Conservation (phyloP, 2,113 vertebrate species). For the Phaethon lepturus region DNA sequence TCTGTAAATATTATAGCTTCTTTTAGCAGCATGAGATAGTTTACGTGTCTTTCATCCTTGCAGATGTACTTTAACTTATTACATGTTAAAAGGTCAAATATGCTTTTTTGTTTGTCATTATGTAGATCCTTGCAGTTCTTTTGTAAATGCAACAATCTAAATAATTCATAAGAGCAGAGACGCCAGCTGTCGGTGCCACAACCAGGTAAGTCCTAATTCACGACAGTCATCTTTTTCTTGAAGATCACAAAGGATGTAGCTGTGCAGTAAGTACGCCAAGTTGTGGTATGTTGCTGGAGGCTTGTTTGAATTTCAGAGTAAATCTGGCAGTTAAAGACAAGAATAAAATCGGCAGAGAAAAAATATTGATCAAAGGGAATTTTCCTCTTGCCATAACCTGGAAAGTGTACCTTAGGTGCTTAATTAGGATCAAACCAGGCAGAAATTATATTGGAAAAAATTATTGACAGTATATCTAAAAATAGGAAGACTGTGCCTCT, state of each 20-base stretch:
- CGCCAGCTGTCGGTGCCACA: not conserved
- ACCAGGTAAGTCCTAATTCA: not conserved
- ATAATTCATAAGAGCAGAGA: not conserved
- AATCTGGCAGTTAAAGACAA: not conserved
- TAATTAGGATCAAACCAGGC: slow-evolving; percentile 7
- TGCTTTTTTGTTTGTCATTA: not conserved
- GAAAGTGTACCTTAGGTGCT: not conserved
- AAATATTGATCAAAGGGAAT: not conserved
- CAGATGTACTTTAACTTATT: not conserved
- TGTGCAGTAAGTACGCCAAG: not conserved
- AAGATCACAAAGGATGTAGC: not conserved
- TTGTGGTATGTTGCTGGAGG: not conserved
- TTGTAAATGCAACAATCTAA: not conserved
- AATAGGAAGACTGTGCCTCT: not conserved
- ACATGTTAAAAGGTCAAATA: not conserved
- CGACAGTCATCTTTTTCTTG: not conserved
- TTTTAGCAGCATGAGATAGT: not conserved
- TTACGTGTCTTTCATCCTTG: not conserved
- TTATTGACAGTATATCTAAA: not conserved
- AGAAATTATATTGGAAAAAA: not conserved
- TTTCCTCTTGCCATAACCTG: not conserved
- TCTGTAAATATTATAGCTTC: not conserved
- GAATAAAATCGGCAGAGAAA: not conserved
- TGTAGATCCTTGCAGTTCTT: not conserved
- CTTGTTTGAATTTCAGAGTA: not conserved